phyloP scores from a whole-genome alignment of 2,797 vertebrate genomes.

The Odontamblyopus lacepedii region DNA sequence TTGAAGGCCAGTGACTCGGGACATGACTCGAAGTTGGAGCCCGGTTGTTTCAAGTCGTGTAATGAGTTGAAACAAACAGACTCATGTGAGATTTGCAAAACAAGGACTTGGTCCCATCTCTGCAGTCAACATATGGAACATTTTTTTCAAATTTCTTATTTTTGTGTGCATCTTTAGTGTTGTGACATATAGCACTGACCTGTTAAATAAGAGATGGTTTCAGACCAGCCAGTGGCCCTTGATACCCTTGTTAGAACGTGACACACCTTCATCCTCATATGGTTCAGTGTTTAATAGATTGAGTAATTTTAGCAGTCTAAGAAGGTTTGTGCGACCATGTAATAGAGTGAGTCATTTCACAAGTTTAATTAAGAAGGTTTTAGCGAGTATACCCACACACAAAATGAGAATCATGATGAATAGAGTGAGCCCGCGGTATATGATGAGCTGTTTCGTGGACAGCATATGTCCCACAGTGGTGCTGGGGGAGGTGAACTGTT shows the following conservation, averaged over 20 bases:
- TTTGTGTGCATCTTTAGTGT: not conserved
- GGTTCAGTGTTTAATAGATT: not conserved
- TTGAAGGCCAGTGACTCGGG: no score
- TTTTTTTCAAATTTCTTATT: no score
- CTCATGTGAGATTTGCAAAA: no score
- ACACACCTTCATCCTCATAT: not conserved
- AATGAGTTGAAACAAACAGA: no score
- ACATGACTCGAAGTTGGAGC: no score
- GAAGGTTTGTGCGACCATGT: slow-evolving; percentile 32
- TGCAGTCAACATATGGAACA: no score
- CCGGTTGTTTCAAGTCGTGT: no score
- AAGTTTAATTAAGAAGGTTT: slow-evolving; percentile 40
- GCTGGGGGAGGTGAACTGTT: slow-evolving; percentile 7
- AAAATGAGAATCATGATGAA: slow-evolving; percentile 68
- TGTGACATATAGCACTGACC: not conserved
- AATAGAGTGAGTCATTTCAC: slow-evolving; percentile 44
- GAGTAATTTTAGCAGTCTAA: slow-evolving; percentile 55
- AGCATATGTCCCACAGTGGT: slow-evolving; percentile 47
- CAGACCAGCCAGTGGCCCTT: not conserved
- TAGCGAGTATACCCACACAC: slow-evolving; percentile 53
- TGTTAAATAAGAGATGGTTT: not conserved
- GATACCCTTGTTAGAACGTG: not conserved
- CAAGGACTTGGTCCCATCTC: no score
- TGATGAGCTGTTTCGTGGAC: slow-evolving; percentile 60
- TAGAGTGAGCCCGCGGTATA: slow-evolving; percentile 64